Evolutionary conservation across 2,797 vertebrate species (phyloP).

Genomic region (Cuniculus paca): DNA sequence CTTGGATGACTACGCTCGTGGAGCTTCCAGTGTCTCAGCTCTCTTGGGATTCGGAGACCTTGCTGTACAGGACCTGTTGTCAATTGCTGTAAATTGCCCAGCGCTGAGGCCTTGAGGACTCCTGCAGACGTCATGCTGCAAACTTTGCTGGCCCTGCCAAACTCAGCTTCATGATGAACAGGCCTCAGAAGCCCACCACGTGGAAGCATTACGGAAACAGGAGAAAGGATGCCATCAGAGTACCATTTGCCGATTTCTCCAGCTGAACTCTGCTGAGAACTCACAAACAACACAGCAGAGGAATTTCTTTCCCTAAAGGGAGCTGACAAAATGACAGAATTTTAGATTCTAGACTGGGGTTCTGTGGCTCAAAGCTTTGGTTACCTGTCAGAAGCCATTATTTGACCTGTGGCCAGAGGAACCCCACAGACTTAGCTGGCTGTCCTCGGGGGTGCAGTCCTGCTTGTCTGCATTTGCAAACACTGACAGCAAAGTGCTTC

Average conservation of each 20-base stretch:
- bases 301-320: conserved; percentile 23
- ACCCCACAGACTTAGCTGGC: neutral
- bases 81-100: neutral
- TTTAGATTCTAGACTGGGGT: neutral
- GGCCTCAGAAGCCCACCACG: neutral
- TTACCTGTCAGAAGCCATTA: neutral
- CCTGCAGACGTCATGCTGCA: no score
- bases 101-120: neutral
- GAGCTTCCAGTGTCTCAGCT: neutral
- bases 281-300: conserved; percentile 7
- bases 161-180: neutral
- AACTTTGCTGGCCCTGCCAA: neutral
- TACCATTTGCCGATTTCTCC: conserved; percentile 10
- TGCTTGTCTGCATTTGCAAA: neutral
- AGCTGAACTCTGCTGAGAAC: conserved; percentile 19
- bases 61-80: neutral
- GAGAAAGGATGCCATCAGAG: neutral
- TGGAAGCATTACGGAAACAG: neutral
- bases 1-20: neutral
- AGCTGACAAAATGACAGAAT: conserved; percentile 12
- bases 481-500: neutral
- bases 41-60: neutral
- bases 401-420: neutral
- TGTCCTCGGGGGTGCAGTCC: no score
- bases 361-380: neutral